Base-by-base conservation (phyloP, 2,797 vertebrate species). In the Myripristis murdjan region DNA sequence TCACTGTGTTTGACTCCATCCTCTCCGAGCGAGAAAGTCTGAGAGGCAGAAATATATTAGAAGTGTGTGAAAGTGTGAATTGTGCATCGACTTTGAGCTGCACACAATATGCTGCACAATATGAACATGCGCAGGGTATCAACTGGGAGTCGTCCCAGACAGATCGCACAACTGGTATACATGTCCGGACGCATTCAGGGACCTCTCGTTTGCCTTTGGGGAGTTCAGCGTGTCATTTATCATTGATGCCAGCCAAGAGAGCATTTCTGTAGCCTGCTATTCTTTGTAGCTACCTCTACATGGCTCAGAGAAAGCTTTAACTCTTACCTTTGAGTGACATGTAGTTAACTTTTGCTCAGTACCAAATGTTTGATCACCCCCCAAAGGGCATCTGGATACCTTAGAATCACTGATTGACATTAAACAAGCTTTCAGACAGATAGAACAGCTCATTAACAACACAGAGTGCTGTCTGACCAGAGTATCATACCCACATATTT, bases 171-270 rank as follows among this genome's bases (percentile, higher is more conserved):
- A n/a, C 59, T 37, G 71, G 59, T 39, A 51, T 14, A 16, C 84
- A 81, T 53, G 86, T 85, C 49, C 35, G 16, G 79, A 67, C 83
- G 2, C 24, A 77, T 80, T 83, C 54, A 1, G 41, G n/a, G 28
- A 62, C 47, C 46, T 72, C 41, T 51, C n/a, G 72, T 73, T 75
- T 52, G 69, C 83, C 76, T 75, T 35, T 14, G 22, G 80, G 84
- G 44, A 77, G 33, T 9, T 66, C 47, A 75, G 48, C 9, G 1
- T 73, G 33, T 49, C 5, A 26, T 75, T 75, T n/a, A 72, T 75
- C 46, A 53, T 23, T 0, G 15, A 65, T 44, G 24, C 65, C 71
- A 47, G 54, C 39, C 23, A 46, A 70, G 23, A 64, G 56, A 64
- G 22, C 14, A 28, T 66, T 73, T 58, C 55, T 37, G 68, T 16